phyloP scores from a whole-genome alignment of 2,888 invertebrate genomes.

The Drosophila macrospina region DNA sequence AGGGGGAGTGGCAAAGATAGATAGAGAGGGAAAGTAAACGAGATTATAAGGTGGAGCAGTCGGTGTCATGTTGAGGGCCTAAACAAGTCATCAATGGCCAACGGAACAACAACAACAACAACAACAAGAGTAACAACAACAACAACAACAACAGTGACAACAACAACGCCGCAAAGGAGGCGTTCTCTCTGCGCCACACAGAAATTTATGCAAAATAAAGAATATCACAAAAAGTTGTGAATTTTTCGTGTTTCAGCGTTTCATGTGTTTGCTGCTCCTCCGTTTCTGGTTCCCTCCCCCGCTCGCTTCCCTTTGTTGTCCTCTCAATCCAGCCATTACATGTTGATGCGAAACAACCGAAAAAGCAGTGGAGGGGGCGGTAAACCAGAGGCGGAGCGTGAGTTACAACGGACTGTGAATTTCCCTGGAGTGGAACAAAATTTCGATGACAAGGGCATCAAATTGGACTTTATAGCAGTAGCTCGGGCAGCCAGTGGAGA shows the following conservation, averaged over 20 bases:
- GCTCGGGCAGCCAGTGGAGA: slow-evolving; percentile 7
- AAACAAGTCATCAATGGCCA: slow-evolving; percentile 72
- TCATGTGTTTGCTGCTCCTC: slow-evolving; percentile 68
- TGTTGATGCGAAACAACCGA: slow-evolving; percentile 18
- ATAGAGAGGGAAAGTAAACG: background rate
- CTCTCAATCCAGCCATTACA: slow-evolving; percentile 35
- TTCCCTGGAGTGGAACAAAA: slow-evolving; percentile 69
- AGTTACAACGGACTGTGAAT: slow-evolving; percentile 62
- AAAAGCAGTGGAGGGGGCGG: slow-evolving; percentile 17
- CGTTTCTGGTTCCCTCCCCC: background rate
- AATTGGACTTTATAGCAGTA: slow-evolving; percentile 45
- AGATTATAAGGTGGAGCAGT: slow-evolving; percentile 12
- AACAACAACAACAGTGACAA: slow-evolving; percentile 18
- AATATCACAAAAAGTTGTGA: slow-evolving; percentile 77
- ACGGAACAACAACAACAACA: slow-evolving; percentile 21
- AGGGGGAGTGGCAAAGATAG: background rate
- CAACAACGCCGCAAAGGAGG: slow-evolving; percentile 47
- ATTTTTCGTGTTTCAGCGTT: slow-evolving; percentile 51
- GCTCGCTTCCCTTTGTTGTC: background rate
- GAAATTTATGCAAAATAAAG: slow-evolving; percentile 77
- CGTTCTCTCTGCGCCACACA: slow-evolving; percentile 5
- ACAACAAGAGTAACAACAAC: too few species aligned
- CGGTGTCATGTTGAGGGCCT: slow-evolving; percentile 55
- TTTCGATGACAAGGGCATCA: slow-evolving; percentile 55
- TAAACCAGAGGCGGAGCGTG: slow-evolving; percentile 1